These are phyloP conservation scores for Rhinogobius similis DNA, from an alignment of 2,113 vertebrate genomes.

Conservation along the genomic window DNA sequence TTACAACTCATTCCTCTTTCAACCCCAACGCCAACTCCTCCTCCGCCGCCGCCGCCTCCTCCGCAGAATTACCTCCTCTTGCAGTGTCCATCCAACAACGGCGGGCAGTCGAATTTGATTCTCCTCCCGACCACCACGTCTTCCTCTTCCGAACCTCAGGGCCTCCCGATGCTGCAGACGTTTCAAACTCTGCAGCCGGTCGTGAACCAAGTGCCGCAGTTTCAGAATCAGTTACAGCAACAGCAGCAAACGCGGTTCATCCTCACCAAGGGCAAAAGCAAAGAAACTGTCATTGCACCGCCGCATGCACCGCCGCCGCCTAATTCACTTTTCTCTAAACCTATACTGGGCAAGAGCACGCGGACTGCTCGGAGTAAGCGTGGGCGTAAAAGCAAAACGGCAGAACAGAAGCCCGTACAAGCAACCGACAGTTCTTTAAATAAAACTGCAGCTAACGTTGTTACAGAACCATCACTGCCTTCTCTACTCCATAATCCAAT, in stretches of 20 bases:
- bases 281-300: conserved; percentile 42
- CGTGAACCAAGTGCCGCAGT: conserved; percentile 71
- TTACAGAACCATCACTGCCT: conserved; percentile 10
- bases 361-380: conserved; percentile 72
- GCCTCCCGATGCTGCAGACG: conserved; percentile 73
- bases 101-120: conserved; percentile 73
- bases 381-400: conserved; percentile 73
- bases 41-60: conserved; percentile 69
- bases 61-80: conserved; percentile 77
- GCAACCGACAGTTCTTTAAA: conserved; percentile 14
- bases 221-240: conserved; percentile 65
- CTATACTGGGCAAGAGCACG: conserved; percentile 73
- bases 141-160: conserved; percentile 60
- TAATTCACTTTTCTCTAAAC: conserved; percentile 65
- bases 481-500: not conserved
- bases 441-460: conserved; percentile 20
- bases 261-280: conserved; percentile 65
- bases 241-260: conserved; percentile 78
- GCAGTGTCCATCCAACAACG: conserved; percentile 77
- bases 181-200: conserved; percentile 72
- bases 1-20: conserved; percentile 88
- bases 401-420: conserved; percentile 43
- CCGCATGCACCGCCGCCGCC: conserved; percentile 39
- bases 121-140: conserved; percentile 71
- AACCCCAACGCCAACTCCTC: conserved; percentile 66